Conservation (phyloP, 2,113 vertebrate genomes). For the Junco hyemalis region DNA sequence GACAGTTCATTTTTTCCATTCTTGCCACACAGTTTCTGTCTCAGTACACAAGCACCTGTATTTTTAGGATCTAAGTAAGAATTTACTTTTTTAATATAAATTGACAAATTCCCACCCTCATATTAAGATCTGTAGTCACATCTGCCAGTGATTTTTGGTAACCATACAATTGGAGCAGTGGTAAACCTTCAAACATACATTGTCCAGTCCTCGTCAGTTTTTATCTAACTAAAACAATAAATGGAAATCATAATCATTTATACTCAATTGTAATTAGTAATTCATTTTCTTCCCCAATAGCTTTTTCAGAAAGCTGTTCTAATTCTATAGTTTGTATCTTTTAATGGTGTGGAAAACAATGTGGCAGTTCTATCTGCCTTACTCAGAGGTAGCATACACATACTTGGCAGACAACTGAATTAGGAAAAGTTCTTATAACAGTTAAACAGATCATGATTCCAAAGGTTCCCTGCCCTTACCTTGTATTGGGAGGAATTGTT, state of each 20-base stretch:
- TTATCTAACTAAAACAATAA: not conserved
- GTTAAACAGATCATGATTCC: not conserved
- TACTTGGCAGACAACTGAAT: not conserved
- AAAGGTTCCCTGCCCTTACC: not conserved
- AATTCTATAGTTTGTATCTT: not conserved
- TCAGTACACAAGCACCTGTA: not conserved
- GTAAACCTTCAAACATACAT: not conserved
- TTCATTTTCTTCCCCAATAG: fast-evolving
- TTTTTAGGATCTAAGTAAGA: not conserved
- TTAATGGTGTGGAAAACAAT: not conserved
- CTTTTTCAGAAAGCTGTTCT: not conserved
- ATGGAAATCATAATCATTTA: not conserved
- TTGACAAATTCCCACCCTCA: not conserved
- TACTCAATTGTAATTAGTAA: not conserved
- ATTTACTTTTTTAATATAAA: not conserved
- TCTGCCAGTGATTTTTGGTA: not conserved
- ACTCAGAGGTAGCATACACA: not conserved
- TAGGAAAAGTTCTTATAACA: not conserved
- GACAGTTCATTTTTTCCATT: not conserved
- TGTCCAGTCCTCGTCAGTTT: not conserved
- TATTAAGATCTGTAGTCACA: not conserved
- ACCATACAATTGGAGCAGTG: not conserved
- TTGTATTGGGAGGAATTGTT: not conserved
- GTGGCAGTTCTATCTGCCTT: not conserved
- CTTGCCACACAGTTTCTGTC: not conserved